Base-by-base conservation (phyloP, 64 coral and sea anemone species). In the Anthopleura sola region DNA sequence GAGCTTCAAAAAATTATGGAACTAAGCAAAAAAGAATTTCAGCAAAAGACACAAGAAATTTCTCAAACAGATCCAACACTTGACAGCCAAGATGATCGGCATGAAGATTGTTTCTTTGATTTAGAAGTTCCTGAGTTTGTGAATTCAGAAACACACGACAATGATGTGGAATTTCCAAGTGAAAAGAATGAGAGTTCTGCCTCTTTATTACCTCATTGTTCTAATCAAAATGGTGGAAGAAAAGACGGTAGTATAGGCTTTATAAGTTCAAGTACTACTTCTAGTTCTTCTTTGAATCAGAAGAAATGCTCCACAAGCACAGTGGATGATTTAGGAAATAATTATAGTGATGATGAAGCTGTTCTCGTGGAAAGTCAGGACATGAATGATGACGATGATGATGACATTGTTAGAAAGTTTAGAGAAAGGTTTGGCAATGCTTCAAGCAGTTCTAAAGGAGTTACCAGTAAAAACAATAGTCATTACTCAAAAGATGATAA, bases 71-170 rank as follows among this genome's bases (percentile, higher is more conserved):
- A 71, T 12, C 50, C 11, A 53, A 53, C 11, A 14, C 50, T 53
- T 71, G 29, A 71, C 8, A 71, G 29, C 1, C 66, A 71, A 34
- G 66, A 71, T 31, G 29, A 34, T 33, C 29, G 34, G 13, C 0
- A 14, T 31, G 66, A 71, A 34, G 66, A 71, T 32, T 71, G 10
- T 44, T 37, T 38, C 31, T 79, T 24, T 47, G 76, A 79, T 20
- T 39, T 79, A 33, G 76, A 79, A 20, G 76, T 79, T 26, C 76
- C 76, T 33, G 76, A 79, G 26, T 79, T 79, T 79, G 76, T 47
- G 21, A 13, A 32, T 32, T 32, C 26, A 71, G 31, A 34, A 71
- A 32, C 28, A 14, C 17, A 21, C 7, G 34, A 39, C 5, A 21
- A 79, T 44, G 29, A 29, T 71, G n/a, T 34, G 34, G 28, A 62